These are phyloP conservation scores for Chlorospingus semifuscus DNA, from an alignment of 2,797 vertebrate genomes.

Conservation along the genomic window DNA sequence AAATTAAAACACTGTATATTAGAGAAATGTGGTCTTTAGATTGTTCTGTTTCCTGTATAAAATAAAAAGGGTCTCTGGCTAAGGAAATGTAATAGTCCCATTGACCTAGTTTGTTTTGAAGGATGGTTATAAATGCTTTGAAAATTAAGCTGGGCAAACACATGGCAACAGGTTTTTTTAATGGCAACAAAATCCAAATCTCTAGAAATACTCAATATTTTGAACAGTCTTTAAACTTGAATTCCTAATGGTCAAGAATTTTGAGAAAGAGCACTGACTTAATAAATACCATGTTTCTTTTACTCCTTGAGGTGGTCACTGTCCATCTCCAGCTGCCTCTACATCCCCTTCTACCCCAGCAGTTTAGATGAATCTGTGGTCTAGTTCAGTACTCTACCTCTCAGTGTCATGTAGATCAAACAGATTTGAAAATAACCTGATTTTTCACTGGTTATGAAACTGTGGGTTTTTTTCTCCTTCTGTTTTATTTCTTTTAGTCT, in stretches of 20 bases:
- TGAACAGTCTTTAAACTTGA: not conserved
- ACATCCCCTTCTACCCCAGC: accelerated
- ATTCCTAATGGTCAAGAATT: not conserved
- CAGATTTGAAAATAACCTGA: not conserved
- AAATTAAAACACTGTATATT: not conserved
- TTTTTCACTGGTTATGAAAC: not conserved
- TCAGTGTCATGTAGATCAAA: not conserved
- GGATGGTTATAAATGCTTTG: not conserved
- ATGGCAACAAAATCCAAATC: not conserved
- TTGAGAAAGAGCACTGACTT: not conserved
- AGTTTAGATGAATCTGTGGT: not conserved
- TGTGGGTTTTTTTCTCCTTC: not conserved
- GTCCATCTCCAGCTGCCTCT: not conserved
- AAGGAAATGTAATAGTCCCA: not conserved
- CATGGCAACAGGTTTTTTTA: not conserved
- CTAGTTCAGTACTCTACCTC: not conserved
- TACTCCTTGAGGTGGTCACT: not conserved
- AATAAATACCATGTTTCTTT: not conserved
- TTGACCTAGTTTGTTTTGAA: not conserved
- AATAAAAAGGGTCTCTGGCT: not conserved
- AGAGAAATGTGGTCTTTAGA: not conserved
- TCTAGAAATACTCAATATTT: not conserved
- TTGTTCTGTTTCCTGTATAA: not conserved
- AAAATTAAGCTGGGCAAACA: not conserved
- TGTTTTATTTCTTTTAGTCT: not conserved